Base-by-base conservation (phyloP, 2,797 vertebrate species). In the Leptodactylus fallax region DNA sequence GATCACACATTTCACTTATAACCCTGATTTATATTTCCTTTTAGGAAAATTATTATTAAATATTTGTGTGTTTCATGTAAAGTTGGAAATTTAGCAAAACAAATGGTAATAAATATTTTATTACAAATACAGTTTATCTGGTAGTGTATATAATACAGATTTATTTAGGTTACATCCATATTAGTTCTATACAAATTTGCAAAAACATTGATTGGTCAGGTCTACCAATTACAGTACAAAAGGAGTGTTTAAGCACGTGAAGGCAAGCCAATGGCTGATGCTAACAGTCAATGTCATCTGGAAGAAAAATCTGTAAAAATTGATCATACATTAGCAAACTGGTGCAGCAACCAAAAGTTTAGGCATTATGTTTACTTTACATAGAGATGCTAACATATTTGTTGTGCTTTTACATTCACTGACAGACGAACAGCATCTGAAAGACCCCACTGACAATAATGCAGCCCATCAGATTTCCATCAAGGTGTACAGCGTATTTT, bases 251-350 rank as follows among this genome's bases (percentile, higher is more conserved):
- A 61, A 61, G 21, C 7, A 61, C 60, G n/a, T 21, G 7, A 91
- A 88, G 83, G 87, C 85, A 90, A 91, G 86, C 83, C 85, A 90
- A 85, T 92, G 91, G 92, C 93, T 91, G 90, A 86, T 79, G 45
- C 23, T 65, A 87, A 83, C 60, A 89, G 79, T 81, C 79, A 79
- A 71, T 27, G 49, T 19, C 60, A 79, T 90, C 88, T 91, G 45
- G 21, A 74, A 13, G 51, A 14, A 2, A 53, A 76, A 23, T 53
- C 1, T 23, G 7, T 21, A 49, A 74, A 77, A 77, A 77, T 23
- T 3, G 11, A 1, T 8, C 21, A 23, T 77, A 76, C 12, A 49
- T 72, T 45, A 76, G 47, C 8, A 47, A 47, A 47, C 8, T 27
- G 12, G 25, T 36, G 12, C 23, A 67, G 16, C 25, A 71, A 13